phyloP scores from a whole-genome alignment of 2,797 vertebrate genomes.

The Erpetoichthys calabaricus region DNA sequence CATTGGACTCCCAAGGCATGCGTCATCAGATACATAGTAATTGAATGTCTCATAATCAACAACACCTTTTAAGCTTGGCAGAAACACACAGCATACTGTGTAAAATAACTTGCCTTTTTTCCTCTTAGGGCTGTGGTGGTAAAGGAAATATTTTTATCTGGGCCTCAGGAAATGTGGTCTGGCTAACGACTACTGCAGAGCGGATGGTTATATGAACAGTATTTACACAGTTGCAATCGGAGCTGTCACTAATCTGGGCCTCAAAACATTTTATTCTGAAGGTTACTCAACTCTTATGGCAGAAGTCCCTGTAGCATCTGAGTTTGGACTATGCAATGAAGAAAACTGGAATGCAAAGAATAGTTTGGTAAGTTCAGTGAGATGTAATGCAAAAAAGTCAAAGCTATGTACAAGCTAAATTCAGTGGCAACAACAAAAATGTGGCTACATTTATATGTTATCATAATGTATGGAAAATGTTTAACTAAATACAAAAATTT shows the following conservation, averaged over 20 bases:
- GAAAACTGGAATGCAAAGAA: no score
- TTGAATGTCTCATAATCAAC: conserved; percentile 35
- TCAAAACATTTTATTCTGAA: conserved; percentile 3
- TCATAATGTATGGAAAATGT: no score
- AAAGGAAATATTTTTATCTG: conserved; percentile 43
- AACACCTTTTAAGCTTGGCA: conserved; percentile 34
- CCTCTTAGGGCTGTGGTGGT: conserved; percentile 24
- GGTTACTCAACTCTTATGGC: not conserved
- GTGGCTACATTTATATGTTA: no score
- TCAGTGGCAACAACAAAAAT: no score
- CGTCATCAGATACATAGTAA: conserved; percentile 31
- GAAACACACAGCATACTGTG: conserved; percentile 36
- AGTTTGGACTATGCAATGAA: conserved; percentile 4
- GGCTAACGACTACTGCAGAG: conserved; percentile 29
- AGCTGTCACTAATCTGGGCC: conserved; percentile 5
- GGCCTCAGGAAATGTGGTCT: conserved; percentile 56
- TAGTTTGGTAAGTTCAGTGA: not conserved
- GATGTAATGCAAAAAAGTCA: no score
- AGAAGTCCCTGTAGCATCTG: conserved; percentile 15
- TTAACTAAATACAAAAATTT: no score
- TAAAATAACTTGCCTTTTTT: conserved; percentile 39
- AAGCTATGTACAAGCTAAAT: no score
- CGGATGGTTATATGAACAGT: conserved; percentile 16
- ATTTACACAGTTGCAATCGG: conserved; percentile 11
- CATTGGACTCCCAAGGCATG: conserved; percentile 24